Evolutionary conservation across 2,888 invertebrate genomes (phyloP), one percentile per base, ranked within the genome.

Genomic region (Temnothorax unifasciatus): DNA sequence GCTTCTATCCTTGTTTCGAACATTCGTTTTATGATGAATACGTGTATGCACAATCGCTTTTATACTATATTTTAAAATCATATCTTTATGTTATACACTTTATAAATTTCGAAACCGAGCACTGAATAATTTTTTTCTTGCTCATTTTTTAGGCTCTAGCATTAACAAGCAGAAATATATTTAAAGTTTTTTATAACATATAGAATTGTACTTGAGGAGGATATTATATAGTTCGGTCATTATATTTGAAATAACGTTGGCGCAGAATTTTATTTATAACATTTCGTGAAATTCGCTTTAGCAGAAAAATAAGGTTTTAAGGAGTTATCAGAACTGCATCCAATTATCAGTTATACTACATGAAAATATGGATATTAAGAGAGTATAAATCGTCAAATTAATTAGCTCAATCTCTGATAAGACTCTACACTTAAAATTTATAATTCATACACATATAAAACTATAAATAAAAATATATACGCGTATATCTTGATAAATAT

Each of bases 291-390:
- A 34, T 34, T 34, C 6, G 34, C 34, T 34, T 6, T 34, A 34
- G 34, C 34, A 6, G 34, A 34, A 34, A 34, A 6, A 0, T 34
- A 34, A 34, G 34, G 6, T 34, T 34, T 34, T 34, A 34, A 34
- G 34, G 0, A 34, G 6, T 34, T 34, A 6, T 5, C 34, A 34
- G 34, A 34, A 34, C 34, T 34, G 6, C 34, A 34, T 6, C 6
- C 34, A 68, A 8, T n/a, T 61, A 29, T 15, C 15, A 76, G 3
- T 34, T 44, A 59, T 74, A 41, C 5, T 29, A 41, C n/a, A n/a
- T 44, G 29, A 8, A 74, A 74, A 8, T 44, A 9, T 44, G 61
- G 18, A 15, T 74, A 74, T 74, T 29, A 29, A 11, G 6, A 61
- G 6, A 13, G 29, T 18, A 61, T 61, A 63, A 61, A 61, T 76